Conservation (phyloP, 2,113 vertebrate species). For the Neopipo cinnamomea region DNA sequence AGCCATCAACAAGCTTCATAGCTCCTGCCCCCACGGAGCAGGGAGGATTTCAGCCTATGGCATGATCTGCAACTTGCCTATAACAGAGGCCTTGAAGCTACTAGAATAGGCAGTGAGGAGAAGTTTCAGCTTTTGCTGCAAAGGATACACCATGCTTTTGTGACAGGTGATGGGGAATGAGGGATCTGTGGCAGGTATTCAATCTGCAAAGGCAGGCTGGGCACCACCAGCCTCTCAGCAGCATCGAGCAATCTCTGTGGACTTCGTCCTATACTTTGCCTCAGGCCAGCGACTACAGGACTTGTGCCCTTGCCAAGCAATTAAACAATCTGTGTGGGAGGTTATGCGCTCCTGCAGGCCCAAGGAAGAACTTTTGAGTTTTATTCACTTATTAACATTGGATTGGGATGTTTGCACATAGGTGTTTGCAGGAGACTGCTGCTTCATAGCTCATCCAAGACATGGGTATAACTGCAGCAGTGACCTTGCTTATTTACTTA, state of each 20-base stretch:
- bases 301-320: not conserved
- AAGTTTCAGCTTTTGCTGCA: not conserved
- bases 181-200: not conserved
- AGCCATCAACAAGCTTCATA: not conserved
- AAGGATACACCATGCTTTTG: not conserved
- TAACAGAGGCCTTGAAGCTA: not conserved
- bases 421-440: not conserved
- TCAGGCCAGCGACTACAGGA: not conserved
- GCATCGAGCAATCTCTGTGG: accelerated
- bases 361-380: not conserved
- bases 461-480: accelerated
- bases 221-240: not conserved
- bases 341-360: not conserved
- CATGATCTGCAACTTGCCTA: not conserved
- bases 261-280: not conserved
- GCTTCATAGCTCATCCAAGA: not conserved
- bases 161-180: accelerated
- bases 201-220: not conserved
- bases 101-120: not conserved
- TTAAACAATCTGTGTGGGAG: not conserved
- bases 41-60: not conserved
- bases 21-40: not conserved
- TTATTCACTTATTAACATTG: not conserved
- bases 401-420: too few species aligned
- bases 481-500: not conserved